Evolutionary conservation across 2,888 invertebrate genomes (phyloP), one percentile per base, ranked within the genome.

Genomic region (Calliphora vomitoria): DNA sequence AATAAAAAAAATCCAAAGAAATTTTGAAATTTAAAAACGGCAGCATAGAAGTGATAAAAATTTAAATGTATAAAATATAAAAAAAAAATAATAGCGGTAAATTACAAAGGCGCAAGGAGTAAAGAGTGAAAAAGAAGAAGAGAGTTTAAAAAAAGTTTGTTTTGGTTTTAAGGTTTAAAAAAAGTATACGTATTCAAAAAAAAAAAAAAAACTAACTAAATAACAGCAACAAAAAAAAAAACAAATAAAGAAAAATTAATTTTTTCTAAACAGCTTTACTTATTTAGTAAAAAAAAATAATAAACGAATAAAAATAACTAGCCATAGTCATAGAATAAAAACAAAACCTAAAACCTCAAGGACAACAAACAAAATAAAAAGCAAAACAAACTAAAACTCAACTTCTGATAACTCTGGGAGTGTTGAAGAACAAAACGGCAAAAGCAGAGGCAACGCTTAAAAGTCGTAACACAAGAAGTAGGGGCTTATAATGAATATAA

Each of bases 31-130:
- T 20, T 18, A 66, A 78, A 47, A 60, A 72, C 66, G 80, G 82
- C 87, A 86, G 83, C 88, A 86, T 71, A 81, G 25, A 83, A 88
- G 88, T 88, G 85, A 85, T 85, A 86, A 55, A 75, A 74, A 53
- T 8, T n/a, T 41, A 66, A 55, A 50, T 80, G 5, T 20, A 31
- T 10, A 20, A 31, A 53, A 47, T 58, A 55, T 11, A 11, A 11
- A 44, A 11, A 4, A 13, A 4, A 62, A 20, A 41, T 41, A 5
- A 11, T 38, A 84, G n/a, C 35, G 47, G 44, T 69, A 60, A 75
- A 69, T 25, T 20, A 6, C 68, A 35, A 10, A n/a, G 58, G 15
- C 53, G 62, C 47, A 20, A 64, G 15, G 35, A 55, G 53, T n/a
- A 18, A 47, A 38, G 31, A 72, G 50, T 35, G 35, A 44, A 44